phyloP scores from a whole-genome alignment of 2,888 invertebrate species.

The Formica aserva region DNA sequence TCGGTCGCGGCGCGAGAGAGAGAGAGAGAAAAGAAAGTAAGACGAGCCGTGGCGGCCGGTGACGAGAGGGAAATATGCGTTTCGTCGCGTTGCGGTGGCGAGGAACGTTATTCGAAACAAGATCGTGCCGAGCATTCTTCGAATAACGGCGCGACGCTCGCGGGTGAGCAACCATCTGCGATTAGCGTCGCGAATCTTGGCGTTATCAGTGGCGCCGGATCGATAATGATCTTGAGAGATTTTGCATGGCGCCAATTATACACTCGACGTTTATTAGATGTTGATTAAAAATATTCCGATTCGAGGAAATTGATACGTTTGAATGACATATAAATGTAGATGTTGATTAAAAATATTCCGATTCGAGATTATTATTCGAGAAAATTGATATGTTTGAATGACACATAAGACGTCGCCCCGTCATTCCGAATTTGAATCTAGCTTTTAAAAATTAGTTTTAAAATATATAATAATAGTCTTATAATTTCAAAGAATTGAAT shows the following conservation, averaged over 20 bases:
- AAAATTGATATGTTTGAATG: not conserved
- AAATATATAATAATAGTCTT: not conserved
- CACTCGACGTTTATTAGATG: not conserved
- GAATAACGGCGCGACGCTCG: not conserved
- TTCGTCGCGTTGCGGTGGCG: slow-evolving; percentile 47
- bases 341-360: slow-evolving; percentile 1
- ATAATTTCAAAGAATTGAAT: not conserved
- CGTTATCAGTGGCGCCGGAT: not conserved
- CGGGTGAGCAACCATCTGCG: not conserved
- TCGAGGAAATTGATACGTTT: slow-evolving; percentile 1
- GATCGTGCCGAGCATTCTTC: not conserved
- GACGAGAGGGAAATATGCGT: slow-evolving; percentile 58
- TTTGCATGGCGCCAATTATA: not conserved
- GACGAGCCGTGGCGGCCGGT: not conserved
- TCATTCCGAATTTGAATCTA: not conserved
- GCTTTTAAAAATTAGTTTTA: not conserved
- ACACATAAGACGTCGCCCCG: not conserved
- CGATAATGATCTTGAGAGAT: slow-evolving; percentile 21
- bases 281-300: not conserved
- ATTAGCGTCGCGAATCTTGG: not conserved
- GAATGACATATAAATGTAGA: not conserved
- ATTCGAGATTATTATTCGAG: too few relatives aligned
- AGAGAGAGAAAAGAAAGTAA: slow-evolving; percentile 51
- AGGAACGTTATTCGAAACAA: not conserved
- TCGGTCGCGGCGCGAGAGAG: slow-evolving; percentile 61